These are phyloP conservation scores for Sinella curviseta DNA, from an alignment of 1,140 invertebrate species.

Conservation along the genomic window DNA sequence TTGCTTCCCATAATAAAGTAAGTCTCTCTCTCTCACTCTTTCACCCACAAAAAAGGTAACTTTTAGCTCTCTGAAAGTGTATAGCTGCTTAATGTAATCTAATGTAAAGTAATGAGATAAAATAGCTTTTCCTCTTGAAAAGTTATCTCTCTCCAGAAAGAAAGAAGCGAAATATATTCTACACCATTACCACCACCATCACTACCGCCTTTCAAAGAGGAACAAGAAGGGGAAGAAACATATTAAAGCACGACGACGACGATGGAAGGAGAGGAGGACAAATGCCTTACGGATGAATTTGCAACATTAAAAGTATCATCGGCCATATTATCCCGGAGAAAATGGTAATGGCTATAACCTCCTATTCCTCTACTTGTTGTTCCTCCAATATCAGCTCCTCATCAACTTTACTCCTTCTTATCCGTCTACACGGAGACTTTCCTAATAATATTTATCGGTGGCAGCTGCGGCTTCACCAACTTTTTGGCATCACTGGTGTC, in stretches of 20 bases:
- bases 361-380: too few species aligned
- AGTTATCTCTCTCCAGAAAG: not conserved
- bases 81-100: conserved; percentile 2
- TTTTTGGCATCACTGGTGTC: too few species aligned
- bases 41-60: not conserved
- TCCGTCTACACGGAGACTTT: too few species aligned
- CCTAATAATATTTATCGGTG: too few species aligned
- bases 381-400: too few species aligned
- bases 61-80: not conserved
- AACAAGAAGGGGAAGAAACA: too few species aligned
- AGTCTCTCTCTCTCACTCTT: not conserved
- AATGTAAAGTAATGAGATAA: conserved; percentile 25
- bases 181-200: not conserved
- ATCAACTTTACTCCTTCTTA: too few species aligned
- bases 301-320: not conserved
- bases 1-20: conserved; percentile 20
- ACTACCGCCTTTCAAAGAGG: too few species aligned
- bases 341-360: too few species aligned
- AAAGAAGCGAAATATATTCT: not conserved
- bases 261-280: not conserved
- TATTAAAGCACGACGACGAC: too few species aligned
- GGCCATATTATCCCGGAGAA: too few species aligned
- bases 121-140: conserved; percentile 22
- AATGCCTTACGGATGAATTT: not conserved
- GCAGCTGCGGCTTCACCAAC: too few species aligned